Conservation (phyloP, 2,113 vertebrate genomes). For the Zapus hudsonius region DNA sequence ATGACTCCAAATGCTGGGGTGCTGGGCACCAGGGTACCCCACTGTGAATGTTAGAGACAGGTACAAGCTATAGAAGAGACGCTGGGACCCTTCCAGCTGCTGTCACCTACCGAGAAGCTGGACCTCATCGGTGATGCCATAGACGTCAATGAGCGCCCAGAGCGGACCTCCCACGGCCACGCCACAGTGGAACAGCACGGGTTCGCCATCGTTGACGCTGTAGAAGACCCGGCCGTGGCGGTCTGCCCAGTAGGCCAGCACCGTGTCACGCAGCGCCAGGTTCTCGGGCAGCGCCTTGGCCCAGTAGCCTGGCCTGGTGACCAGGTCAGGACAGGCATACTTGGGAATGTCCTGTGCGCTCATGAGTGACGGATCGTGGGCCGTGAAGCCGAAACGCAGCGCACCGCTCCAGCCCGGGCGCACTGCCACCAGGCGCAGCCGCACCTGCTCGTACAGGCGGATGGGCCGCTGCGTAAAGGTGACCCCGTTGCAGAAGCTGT, state of each 20-base stretch:
- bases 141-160: slow-evolving; percentile 99
- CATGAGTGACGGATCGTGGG: slow-evolving; percentile 94
- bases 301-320: slow-evolving; percentile 97
- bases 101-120: slow-evolving; percentile 92
- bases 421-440: slow-evolving; percentile 93
- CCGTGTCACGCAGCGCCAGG: slow-evolving; percentile 87
- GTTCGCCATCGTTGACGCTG: slow-evolving; percentile 96
- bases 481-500: slow-evolving; percentile 98
- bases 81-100: background rate
- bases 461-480: slow-evolving; percentile 97
- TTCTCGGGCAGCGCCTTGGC: slow-evolving; percentile 98
- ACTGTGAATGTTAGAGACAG: too few species aligned
- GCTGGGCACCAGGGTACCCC: background rate
- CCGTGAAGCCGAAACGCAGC: slow-evolving; percentile 97
- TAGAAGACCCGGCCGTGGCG: slow-evolving; percentile 98
- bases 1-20: background rate
- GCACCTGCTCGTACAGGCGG: slow-evolving; percentile 96
- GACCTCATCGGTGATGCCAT: slow-evolving; percentile 98
- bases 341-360: slow-evolving; percentile 95
- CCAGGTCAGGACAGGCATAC: slow-evolving; percentile 97
- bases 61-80: too few species aligned
- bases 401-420: slow-evolving; percentile 98
- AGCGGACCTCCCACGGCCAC: slow-evolving; percentile 96
- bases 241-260: slow-evolving; percentile 91
- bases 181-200: slow-evolving; percentile 97